These are phyloP conservation scores for Octonoba sinensis DNA, from an alignment of 2,888 invertebrate species.

Conservation along the genomic window DNA sequence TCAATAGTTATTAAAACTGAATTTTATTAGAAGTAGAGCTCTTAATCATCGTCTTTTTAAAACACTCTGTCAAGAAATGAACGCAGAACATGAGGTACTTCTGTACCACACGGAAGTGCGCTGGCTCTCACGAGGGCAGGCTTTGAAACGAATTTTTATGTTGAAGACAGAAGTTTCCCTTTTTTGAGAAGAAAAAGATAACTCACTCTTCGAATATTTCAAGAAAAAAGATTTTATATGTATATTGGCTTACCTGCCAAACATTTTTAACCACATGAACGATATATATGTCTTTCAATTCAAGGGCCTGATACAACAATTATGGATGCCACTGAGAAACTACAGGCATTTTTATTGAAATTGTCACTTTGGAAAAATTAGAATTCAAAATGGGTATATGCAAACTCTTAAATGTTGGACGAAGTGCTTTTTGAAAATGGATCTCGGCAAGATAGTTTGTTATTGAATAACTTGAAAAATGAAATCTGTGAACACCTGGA, in stretches of 20 bases:
- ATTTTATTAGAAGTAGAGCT: conserved; percentile 49
- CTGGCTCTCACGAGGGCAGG: conserved; percentile 41
- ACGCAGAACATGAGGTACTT: conserved; percentile 43
- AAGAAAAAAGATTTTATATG: conserved; percentile 10
- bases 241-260: conserved; percentile 7
- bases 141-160: conserved; percentile 40
- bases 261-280: conserved; percentile 17
- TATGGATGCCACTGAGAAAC: conserved; percentile 8
- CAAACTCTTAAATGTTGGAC: conserved; percentile 19
- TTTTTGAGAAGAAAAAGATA: conserved; percentile 20
- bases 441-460: conserved; percentile 21
- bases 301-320: conserved; percentile 9
- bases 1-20: conserved; percentile 33
- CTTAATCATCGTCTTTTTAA: conserved; percentile 48
- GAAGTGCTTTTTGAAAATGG: conserved; percentile 24
- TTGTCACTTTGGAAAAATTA: conserved; percentile 4
- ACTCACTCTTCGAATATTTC: conserved; percentile 15
- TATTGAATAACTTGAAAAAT: too few species aligned
- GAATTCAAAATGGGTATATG: too few species aligned
- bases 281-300: conserved; percentile 12
- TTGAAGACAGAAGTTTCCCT: conserved; percentile 37
- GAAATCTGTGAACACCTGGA: too few species aligned
- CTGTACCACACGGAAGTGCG: conserved; percentile 39
- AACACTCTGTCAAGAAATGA: conserved; percentile 40
- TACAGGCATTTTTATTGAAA: conserved; percentile 9